A percentile compares a stretch with the other conserved stretches of the same genome.
Evolutionary conservation across 2,113 vertebrate genomes (phyloP).

Genomic region (Archocentrus centrarchus): DNA sequence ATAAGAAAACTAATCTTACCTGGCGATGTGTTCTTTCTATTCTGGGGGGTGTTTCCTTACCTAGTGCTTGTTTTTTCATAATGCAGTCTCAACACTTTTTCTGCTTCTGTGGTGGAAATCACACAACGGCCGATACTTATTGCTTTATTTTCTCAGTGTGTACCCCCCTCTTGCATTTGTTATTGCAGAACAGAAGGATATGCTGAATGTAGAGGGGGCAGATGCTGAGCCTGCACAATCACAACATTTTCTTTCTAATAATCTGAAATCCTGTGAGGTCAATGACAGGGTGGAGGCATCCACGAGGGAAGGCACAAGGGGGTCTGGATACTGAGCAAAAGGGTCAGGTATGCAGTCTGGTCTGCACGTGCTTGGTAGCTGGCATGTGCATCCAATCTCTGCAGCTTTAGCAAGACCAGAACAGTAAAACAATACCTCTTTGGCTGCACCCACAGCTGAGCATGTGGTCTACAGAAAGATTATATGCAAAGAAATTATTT

Average conservation of each 20-base stretch:
- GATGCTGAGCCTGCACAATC: constrained; percentile 77
- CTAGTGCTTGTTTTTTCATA: constrained; percentile 81
- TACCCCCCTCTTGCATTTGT: constrained; percentile 76
- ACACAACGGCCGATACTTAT: constrained; percentile 78
- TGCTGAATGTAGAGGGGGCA: constrained; percentile 53
- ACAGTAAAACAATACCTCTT: constrained; percentile 50
- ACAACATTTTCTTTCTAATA: constrained; percentile 70
- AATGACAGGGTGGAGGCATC: not conserved
- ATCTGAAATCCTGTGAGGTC: constrained; percentile 65
- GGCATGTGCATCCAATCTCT: constrained; percentile 36
- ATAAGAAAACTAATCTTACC: constrained; percentile 77
- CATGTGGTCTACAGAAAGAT: constrained; percentile 34
- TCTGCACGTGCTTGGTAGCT: constrained; percentile 35
- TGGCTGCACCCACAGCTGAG: constrained; percentile 19
- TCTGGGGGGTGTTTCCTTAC: constrained; percentile 73
- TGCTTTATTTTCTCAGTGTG: constrained; percentile 81
- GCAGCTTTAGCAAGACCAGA: constrained; percentile 27
- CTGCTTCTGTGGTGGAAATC: constrained; percentile 78
- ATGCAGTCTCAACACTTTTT: constrained; percentile 81
- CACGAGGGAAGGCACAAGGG: constrained; percentile 41
- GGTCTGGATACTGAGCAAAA: constrained; percentile 20
- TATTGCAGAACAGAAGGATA: constrained; percentile 79
- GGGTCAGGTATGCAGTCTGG: constrained; percentile 43
- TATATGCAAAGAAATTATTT: constrained; percentile 49
- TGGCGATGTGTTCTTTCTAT: constrained; percentile 61